These are phyloP conservation scores for Parus major DNA, from an alignment of 2,113 vertebrate species.

Conservation along the genomic window DNA sequence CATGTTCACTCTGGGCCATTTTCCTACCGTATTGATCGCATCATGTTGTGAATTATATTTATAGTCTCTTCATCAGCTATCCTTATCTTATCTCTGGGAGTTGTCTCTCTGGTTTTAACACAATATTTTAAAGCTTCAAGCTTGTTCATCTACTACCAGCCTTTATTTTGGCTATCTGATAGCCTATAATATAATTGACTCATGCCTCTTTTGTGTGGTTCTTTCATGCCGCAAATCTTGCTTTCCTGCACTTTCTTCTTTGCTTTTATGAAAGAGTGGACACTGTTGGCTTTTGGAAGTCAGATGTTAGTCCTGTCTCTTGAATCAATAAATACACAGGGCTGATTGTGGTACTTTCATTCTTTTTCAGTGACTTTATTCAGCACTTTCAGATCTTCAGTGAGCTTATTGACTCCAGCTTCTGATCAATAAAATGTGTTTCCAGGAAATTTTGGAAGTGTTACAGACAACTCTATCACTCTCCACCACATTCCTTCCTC, in stretches of 20 bases:
- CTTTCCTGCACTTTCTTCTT: not conserved
- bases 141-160: not conserved
- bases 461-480: not conserved
- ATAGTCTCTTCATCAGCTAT: not conserved
- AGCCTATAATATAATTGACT: not conserved
- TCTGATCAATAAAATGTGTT: constrained; percentile 13
- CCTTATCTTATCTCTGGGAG: not conserved
- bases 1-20: not conserved
- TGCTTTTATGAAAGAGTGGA: not conserved
- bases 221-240: not conserved
- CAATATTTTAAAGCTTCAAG: not conserved
- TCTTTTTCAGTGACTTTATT: not conserved
- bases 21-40: not conserved
- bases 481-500: not conserved
- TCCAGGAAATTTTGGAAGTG: constrained; percentile 18
- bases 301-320: not conserved
- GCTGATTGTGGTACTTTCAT: not conserved
- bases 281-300: not conserved
- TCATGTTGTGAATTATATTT: not conserved
- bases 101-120: not conserved
- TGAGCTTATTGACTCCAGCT: not conserved
- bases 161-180: not conserved
- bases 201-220: not conserved
- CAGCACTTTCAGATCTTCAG: not conserved
- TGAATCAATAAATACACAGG: not conserved